phyloP scores from a whole-genome alignment of 2,113 vertebrate species.

The Diadophis punctatus region DNA sequence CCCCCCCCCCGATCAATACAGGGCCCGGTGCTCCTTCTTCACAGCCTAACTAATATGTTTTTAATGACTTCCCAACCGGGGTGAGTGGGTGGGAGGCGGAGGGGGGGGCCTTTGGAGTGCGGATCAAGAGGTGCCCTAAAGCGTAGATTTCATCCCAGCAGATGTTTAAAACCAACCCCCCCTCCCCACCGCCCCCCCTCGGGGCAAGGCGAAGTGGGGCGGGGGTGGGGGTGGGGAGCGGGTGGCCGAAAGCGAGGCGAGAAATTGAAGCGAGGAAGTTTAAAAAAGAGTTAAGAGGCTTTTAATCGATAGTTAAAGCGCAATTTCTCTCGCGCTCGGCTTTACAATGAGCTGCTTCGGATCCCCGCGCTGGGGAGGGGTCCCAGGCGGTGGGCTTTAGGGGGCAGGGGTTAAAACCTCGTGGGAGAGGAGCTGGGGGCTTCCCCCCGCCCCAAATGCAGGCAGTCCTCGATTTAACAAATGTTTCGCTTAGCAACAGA shows the following conservation, averaged over 20 bases:
- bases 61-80: constrained; percentile 70
- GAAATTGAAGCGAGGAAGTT: constrained; percentile 57
- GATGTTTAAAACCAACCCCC: constrained; percentile 61
- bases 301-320: constrained; percentile 66
- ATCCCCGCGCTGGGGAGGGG: background rate
- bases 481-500: no score
- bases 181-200: background rate
- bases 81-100: background rate
- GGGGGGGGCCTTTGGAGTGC: constrained; percentile 1
- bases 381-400: constrained; percentile 5
- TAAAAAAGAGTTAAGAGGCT: constrained; percentile 70
- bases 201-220: constrained; percentile 23
- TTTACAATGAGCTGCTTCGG: constrained; percentile 72
- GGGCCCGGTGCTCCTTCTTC: constrained; percentile 52
- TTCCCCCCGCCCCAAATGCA: no score
- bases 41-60: constrained; percentile 74
- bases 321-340: constrained; percentile 57
- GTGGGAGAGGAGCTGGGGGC: background rate
- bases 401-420: constrained; percentile 38
- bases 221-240: constrained; percentile 50
- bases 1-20: constrained; percentile 42
- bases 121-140: constrained; percentile 71
- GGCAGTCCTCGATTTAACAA: no score
- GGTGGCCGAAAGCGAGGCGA: constrained; percentile 8
- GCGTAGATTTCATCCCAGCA: constrained; percentile 75